These are phyloP conservation scores for Drosophila biarmipes DNA, from an alignment of 1,140 invertebrate genomes.

Conservation along the genomic window DNA sequence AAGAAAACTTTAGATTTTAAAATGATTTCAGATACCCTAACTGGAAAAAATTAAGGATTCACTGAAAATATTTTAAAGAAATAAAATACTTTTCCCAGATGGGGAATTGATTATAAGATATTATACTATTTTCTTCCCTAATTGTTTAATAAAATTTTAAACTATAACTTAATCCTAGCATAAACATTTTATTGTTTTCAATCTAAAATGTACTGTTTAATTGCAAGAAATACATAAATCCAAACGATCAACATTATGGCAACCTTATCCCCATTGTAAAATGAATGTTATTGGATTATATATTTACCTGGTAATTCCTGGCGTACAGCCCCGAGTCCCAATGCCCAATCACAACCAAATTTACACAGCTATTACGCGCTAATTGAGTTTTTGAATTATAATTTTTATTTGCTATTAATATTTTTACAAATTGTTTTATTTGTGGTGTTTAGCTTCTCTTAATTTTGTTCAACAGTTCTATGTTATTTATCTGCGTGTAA, in stretches of 20 bases:
- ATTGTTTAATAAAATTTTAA: too few species aligned
- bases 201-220: neutral
- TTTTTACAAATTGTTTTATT: conserved; percentile 66
- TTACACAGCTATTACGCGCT: conserved; percentile 17
- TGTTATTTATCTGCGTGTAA: conserved; percentile 37
- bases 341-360: conserved; percentile 2
- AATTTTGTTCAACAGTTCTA: conserved; percentile 56
- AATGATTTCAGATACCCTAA: conserved; percentile 9
- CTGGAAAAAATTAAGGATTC: neutral
- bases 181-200: neutral
- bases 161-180: neutral
- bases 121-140: too few species aligned
- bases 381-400: conserved; percentile 61
- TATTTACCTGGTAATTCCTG: conserved; percentile 41
- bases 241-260: neutral
- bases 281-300: conserved; percentile 9
- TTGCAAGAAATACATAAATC: neutral
- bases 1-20: neutral
- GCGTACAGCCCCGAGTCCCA: conserved; percentile 7
- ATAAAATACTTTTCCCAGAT: too few species aligned
- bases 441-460: conserved; percentile 46
- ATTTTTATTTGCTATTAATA: conserved; percentile 75
- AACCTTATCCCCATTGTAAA: neutral
- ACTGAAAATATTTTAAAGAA: neutral
- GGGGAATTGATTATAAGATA: too few species aligned